Evolutionary conservation across 2,888 invertebrate species (phyloP).

Genomic region (Mallateleia sp.): DNA sequence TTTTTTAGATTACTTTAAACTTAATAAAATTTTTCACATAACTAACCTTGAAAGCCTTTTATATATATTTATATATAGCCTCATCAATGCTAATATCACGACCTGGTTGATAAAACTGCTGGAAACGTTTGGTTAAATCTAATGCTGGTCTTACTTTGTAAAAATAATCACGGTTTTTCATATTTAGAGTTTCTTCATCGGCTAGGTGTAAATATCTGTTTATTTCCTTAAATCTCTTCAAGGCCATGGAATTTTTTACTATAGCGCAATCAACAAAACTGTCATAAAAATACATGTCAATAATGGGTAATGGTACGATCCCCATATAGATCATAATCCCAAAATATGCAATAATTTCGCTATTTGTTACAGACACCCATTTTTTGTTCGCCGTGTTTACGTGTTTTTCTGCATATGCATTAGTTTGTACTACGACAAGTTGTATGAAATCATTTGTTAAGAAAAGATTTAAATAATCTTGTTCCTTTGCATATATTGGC

Average conservation of each 20-base stretch:
- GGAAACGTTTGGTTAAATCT: conserved; percentile 2
- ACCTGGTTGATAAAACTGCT: conserved; percentile 15
- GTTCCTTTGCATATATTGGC: background rate
- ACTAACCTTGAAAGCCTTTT: too few relatives aligned
- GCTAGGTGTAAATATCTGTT: conserved; percentile 6
- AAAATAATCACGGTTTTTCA: too few relatives aligned
- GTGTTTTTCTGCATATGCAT: background rate
- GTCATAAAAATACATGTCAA: conserved; percentile 6
- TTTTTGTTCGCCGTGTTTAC: background rate
- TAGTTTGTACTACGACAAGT: conserved; percentile 6
- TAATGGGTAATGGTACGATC: conserved; percentile 2
- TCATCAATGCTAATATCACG: conserved; percentile 36
- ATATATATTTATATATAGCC: too few relatives aligned
- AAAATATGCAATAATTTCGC: conserved; percentile 21
- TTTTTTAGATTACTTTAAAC: too few relatives aligned
- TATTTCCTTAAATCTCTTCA: background rate
- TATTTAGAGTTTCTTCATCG: background rate
- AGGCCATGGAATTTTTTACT: conserved; percentile 13
- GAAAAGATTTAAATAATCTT: conserved; percentile 19
- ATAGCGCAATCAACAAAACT: conserved; percentile 3
- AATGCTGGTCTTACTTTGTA: conserved; percentile 17
- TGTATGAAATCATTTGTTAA: background rate
- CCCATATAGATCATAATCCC: conserved; percentile 25
- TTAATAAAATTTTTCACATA: too few relatives aligned
- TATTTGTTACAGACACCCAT: background rate